Evolutionary conservation across 2,797 vertebrate genomes (phyloP), one percentile per base, ranked within the genome.

Genomic region (Cottoperca gobio): DNA sequence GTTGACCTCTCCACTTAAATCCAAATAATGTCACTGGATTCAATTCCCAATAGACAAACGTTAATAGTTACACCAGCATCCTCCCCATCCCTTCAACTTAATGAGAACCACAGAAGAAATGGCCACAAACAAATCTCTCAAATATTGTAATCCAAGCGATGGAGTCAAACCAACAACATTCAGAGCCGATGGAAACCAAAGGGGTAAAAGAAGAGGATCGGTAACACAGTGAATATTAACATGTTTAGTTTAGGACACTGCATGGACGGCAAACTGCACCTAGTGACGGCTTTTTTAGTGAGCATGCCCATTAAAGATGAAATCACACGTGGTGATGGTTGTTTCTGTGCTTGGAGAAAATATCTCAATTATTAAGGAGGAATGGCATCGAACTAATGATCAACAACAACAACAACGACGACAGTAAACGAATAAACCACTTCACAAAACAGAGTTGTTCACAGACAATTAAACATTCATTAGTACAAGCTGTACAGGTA

Each of bases 271-370:
- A 89, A 82, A 92, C 88, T 83, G 88, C 87, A 92, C 89, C 89
- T 83, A 78, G 87, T 89, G 82, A 91, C 83, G 87, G 84, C 78
- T 72, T 85, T 86, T 89, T 82, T 83, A 85, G 87, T 89, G 91
- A 91, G 86, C 94, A 94, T 94, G 94, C 92, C 85, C 79, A 89
- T 85, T 86, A 92, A 82, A 87, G 85, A 93, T 89, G 90, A 82
- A 76, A 90, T 85, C 87, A 90, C 85, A 91, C 71, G 86, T 86
- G 87, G 79, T 85, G 85, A 87, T 89, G 86, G 82, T 83, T 88
- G 86, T 75, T 90, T 93, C 90, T 92, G 90, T 87, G 81, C n/a
- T 88, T 61, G 84, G 83, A 92, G 84, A 90, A 90, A 92, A 90
- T 50, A 88, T 21, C 76, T 84, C 60, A 69, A 77, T 91, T 91